Base-by-base conservation (phyloP, 2,888 invertebrate genomes). In the Acanthoscelides obtectus region DNA sequence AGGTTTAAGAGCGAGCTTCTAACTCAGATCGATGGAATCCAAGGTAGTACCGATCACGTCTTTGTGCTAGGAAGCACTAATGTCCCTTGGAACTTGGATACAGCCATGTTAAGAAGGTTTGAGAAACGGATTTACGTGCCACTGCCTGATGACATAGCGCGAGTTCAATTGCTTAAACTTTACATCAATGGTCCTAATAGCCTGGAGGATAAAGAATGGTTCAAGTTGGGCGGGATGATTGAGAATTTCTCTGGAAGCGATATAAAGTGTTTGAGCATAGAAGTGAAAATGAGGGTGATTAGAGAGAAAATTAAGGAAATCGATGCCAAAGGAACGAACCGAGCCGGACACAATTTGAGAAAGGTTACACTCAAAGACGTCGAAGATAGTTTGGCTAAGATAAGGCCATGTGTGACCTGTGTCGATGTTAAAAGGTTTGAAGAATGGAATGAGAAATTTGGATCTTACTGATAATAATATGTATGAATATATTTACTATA, bases 51-150 rank as follows among this genome's bases (percentile, higher is more conserved):
- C 19, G 88, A 89, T 25, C 90, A 91, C n/a, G 92, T 93, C 73
- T 93, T 93, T 83, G 87, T 94, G 67, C 87, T 98, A 69, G 96
- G 96, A 20, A 95, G 96, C 73, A 95, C 97, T 0, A 98, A 98
- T 85, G 88, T 94, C 79, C 98, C 98, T 0, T 98, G 97, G 98
- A 94, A 95, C 82, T 89, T 98, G 75, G 97, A 97, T 83, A 88
- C 92, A 75, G 97, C 98, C 0, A 91, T 98, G 86, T 85, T 98
- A 65, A 87, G 98, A 66, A 88, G 98, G 71, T 88, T 98, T 71
- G 98, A 98, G 81, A 97, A 96, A 82, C 89, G 95, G 69, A 91
- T 98, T 73, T 86, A 93, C 70, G 92, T 97, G 0, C 92, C 93
- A 27, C 85, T 96, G 63, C 98, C 98, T 0, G 89, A 90, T 75